Conservation (phyloP, 2,113 vertebrate species). For the Natator depressus region DNA sequence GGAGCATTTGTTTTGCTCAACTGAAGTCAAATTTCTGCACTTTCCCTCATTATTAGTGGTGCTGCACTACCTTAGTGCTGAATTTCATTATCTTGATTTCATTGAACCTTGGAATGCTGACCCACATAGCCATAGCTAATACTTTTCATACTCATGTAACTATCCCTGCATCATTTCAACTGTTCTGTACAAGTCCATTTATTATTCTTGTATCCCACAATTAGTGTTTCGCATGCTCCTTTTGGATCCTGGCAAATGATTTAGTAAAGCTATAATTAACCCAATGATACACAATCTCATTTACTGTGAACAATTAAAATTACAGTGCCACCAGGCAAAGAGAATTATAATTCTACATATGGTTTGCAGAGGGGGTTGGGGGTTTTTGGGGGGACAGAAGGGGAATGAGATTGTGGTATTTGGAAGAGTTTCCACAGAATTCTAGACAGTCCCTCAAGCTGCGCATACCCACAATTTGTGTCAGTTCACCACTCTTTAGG, state of each 20-base stretch:
- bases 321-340: not conserved
- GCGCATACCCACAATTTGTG: not conserved
- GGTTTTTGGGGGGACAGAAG: too few species aligned
- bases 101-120: too few species aligned
- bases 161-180: not conserved
- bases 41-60: not conserved
- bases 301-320: not conserved
- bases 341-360: not conserved
- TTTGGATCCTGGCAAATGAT: not conserved
- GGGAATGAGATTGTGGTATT: not conserved
- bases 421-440: not conserved
- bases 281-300: not conserved
- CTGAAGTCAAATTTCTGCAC: accelerated
- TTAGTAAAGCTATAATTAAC: not conserved
- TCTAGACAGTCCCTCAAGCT: not conserved
- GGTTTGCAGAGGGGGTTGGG: not conserved
- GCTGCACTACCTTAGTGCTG: too few species aligned
- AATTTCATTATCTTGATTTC: too few species aligned
- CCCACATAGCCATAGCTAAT: not conserved
- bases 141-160: not conserved
- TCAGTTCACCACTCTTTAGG: not conserved
- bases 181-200: not conserved
- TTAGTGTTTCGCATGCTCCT: not conserved
- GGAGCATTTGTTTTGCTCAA: not conserved
- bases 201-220: not conserved